These are phyloP conservation scores for Egretta garzetta DNA, from an alignment of 2,113 vertebrate species.

Conservation along the genomic window DNA sequence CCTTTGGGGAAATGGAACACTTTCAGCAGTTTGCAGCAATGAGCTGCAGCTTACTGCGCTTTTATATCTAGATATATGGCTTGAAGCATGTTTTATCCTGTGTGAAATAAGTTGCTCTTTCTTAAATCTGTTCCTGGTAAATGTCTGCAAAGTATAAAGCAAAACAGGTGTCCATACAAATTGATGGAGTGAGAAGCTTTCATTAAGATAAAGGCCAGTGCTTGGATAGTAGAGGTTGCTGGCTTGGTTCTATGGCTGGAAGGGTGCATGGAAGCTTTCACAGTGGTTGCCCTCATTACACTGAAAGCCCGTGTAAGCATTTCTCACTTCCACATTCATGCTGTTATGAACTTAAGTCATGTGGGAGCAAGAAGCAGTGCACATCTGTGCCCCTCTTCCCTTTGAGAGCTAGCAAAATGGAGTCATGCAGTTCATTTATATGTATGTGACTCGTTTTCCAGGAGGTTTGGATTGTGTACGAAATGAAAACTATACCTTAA, in stretches of 20 bases:
- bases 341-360: background rate
- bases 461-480: background rate
- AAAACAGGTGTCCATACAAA: background rate
- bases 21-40: constrained; percentile 7
- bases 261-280: background rate
- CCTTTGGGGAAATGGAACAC: constrained; percentile 37
- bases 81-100: background rate
- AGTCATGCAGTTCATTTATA: background rate
- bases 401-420: background rate
- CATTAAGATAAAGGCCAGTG: background rate
- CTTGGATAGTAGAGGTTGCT: background rate
- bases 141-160: constrained; percentile 15
- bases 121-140: constrained; percentile 12
- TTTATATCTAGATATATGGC: background rate
- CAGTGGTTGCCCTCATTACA: background rate
- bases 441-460: background rate
- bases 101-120: constrained; percentile 10
- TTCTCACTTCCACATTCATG: background rate
- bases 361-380: background rate
- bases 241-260: background rate
- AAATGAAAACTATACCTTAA: background rate
- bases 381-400: background rate
- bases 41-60: background rate
- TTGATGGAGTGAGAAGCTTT: constrained; percentile 35
- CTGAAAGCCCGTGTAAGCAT: background rate